phyloP scores from a whole-genome alignment of 2,888 invertebrate species.

The Sussaba pulchella region DNA sequence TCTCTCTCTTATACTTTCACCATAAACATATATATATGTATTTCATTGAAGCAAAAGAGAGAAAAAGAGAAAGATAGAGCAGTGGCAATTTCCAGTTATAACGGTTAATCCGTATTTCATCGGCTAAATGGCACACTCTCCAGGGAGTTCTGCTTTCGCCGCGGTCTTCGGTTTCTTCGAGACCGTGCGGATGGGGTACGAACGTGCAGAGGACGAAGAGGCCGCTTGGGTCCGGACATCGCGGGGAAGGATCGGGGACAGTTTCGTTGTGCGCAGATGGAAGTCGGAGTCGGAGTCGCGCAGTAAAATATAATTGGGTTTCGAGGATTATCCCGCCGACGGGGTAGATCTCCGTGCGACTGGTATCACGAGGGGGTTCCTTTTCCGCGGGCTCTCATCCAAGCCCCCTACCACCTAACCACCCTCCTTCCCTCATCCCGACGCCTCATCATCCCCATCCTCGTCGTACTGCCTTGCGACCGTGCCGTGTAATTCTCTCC shows the following conservation, averaged over 20 bases:
- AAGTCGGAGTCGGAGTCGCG: constrained; percentile 83
- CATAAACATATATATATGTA: too few relatives aligned
- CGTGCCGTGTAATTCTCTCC: constrained; percentile 53
- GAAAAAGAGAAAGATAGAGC: too few relatives aligned
- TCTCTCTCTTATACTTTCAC: too few relatives aligned
- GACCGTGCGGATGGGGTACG: constrained; percentile 4
- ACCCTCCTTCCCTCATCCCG: constrained; percentile 23
- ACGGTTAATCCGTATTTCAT: constrained; percentile 84
- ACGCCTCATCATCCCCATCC: too few relatives aligned
- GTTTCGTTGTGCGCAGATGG: constrained; percentile 75
- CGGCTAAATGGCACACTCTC: constrained; percentile 77
- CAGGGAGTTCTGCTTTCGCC: constrained; percentile 54
- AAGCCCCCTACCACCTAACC: constrained; percentile 43
- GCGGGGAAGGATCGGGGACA: too few relatives aligned
- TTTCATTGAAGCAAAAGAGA: too few relatives aligned
- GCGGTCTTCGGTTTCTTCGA: constrained; percentile 77
- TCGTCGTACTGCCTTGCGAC: too few relatives aligned
- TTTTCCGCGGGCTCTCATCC: constrained; percentile 50
- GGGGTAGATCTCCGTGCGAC: constrained; percentile 83
- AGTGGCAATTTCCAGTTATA: constrained; percentile 83
- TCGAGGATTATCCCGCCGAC: constrained; percentile 83
- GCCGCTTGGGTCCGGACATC: too few relatives aligned
- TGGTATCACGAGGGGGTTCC: constrained; percentile 65
- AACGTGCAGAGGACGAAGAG: neutral
- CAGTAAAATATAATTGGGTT: constrained; percentile 84